phyloP scores from a whole-genome alignment of 2,888 invertebrate species.

The Leucania comma region DNA sequence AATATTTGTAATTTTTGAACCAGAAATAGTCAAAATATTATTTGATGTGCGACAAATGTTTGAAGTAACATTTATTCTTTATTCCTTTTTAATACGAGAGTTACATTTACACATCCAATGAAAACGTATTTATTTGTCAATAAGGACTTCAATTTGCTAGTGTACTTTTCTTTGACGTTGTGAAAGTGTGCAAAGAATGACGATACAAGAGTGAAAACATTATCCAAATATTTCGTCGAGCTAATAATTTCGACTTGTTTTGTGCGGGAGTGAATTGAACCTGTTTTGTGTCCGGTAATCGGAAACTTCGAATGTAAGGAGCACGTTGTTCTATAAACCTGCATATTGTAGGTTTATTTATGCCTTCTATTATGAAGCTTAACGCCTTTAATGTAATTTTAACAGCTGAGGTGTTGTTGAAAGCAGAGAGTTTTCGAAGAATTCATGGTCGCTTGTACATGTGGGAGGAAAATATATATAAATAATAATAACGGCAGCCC shows the following conservation, averaged over 20 bases:
- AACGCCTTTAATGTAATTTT: constrained; percentile 71
- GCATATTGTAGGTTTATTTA: constrained; percentile 86
- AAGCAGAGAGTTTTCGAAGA: constrained; percentile 61
- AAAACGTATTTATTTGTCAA: constrained; percentile 77
- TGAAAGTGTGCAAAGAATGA: constrained; percentile 84
- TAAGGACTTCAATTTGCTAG: constrained; percentile 87
- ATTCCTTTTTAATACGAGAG: constrained; percentile 72
- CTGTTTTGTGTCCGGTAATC: constrained; percentile 78
- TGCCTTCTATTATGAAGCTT: constrained; percentile 74
- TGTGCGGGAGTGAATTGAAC: constrained; percentile 83
- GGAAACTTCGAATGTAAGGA: constrained; percentile 80
- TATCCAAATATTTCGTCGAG: constrained; percentile 76
- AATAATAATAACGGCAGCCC: constrained; percentile 55
- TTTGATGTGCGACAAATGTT: constrained; percentile 77
- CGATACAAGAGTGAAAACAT: constrained; percentile 79
- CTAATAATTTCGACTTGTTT: constrained; percentile 75
- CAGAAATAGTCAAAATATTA: constrained; percentile 78
- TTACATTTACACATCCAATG: constrained; percentile 68
- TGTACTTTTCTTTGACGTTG: constrained; percentile 84
- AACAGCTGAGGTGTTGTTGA: constrained; percentile 66
- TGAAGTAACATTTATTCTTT: constrained; percentile 74
- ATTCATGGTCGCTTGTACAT: constrained; percentile 61
- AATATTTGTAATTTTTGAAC: constrained; percentile 81
- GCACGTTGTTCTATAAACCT: constrained; percentile 83
- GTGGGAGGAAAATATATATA: constrained; percentile 54